Conservation (phyloP, 1,140 invertebrate genomes). For the Drosophila asahinai region DNA sequence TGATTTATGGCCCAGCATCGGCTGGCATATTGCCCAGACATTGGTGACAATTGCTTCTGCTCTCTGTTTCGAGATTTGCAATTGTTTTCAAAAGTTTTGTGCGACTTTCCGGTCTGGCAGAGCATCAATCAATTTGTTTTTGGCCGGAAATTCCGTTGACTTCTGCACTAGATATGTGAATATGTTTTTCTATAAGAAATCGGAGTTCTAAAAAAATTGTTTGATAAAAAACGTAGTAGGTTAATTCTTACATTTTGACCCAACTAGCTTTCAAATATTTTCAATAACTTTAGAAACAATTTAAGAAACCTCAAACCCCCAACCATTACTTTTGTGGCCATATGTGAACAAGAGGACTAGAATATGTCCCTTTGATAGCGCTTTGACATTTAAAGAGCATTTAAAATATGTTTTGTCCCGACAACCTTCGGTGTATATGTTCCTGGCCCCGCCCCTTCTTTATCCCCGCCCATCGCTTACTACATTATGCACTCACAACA, state of each 20-base stretch:
- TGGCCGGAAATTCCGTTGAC: background rate
- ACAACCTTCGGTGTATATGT: conserved; percentile 1
- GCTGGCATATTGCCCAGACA: conserved; percentile 58
- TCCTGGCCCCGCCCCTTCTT: background rate
- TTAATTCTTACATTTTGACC: too few relatives aligned
- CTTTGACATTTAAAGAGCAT: conserved; percentile 47
- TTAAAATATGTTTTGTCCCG: conserved; percentile 40
- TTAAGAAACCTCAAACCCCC: background rate
- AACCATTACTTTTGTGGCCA: background rate
- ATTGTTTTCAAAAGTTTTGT: conserved; percentile 48
- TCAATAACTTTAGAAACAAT: too few relatives aligned
- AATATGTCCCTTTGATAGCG: background rate
- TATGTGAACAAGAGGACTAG: conserved; percentile 9
- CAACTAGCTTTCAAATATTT: too few relatives aligned
- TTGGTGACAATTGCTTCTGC: conserved; percentile 43
- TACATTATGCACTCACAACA: conserved; percentile 78
- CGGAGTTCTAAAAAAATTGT: too few relatives aligned
- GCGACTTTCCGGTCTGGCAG: background rate
- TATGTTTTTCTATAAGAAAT: background rate
- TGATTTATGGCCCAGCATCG: conserved; percentile 68
- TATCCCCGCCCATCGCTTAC: conserved; percentile 30
- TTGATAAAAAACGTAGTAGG: too few relatives aligned
- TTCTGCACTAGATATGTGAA: background rate
- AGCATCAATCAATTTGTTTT: conserved; percentile 29
- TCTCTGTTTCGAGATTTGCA: conserved; percentile 39